phyloP scores from a whole-genome alignment of 2,888 invertebrate species.

The Tetranychus piercei region DNA sequence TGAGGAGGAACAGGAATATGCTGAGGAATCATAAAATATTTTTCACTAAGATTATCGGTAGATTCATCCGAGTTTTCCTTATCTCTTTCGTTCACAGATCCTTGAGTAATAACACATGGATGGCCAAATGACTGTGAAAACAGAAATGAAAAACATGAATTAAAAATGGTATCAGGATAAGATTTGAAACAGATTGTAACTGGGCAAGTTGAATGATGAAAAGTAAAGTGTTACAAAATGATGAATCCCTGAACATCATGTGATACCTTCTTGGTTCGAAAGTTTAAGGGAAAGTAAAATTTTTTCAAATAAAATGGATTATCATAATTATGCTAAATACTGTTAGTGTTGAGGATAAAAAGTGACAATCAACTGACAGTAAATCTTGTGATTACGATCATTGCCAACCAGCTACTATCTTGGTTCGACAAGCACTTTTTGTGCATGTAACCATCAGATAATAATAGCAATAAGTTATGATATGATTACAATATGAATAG shows the following conservation, averaged over 20 bases:
- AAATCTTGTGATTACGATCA: background rate
- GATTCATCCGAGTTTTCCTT: background rate
- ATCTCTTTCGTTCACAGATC: conserved; percentile 2
- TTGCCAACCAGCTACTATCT: conserved; percentile 30
- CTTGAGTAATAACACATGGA: conserved; percentile 25
- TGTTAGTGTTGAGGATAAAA: background rate
- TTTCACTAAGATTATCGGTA: background rate
- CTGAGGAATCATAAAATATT: conserved; percentile 42
- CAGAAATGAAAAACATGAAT: conserved; percentile 6
- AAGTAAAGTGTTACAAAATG: no score
- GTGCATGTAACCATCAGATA: no score
- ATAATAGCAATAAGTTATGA: no score
- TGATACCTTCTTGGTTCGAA: no score
- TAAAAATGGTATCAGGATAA: background rate
- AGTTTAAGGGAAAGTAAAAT: no score
- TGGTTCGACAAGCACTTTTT: no score
- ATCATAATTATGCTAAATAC: no score
- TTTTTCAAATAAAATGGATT: no score
- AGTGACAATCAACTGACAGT: background rate
- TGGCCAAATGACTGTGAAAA: conserved; percentile 49
- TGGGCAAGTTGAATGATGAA: background rate
- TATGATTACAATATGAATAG: no score
- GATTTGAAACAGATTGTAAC: background rate
- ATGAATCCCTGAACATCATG: no score
- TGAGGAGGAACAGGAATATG: conserved; percentile 71